phyloP scores from a whole-genome alignment of 2,888 invertebrate genomes.

The Agrypnus murinus region DNA sequence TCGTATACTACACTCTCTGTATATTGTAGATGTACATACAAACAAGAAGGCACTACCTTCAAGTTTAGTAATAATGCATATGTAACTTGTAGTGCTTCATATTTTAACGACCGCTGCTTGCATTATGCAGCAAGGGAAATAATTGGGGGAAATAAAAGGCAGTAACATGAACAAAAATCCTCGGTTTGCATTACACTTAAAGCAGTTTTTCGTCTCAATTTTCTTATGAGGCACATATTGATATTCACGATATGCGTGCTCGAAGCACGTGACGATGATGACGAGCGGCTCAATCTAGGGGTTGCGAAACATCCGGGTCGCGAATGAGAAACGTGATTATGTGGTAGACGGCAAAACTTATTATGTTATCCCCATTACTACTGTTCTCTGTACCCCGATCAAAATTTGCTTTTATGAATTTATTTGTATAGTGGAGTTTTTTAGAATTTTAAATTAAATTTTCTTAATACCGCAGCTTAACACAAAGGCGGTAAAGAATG shows the following conservation, averaged over 20 bases:
- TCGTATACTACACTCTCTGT: no score
- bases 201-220: constrained; percentile 47
- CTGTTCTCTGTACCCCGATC: constrained; percentile 15
- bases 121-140: constrained; percentile 56
- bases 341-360: constrained; percentile 43
- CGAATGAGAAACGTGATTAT: constrained; percentile 45
- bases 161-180: constrained; percentile 46
- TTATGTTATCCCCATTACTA: constrained; percentile 37
- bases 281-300: constrained; percentile 35
- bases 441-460: constrained; percentile 24
- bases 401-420: constrained; percentile 30
- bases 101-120: background rate
- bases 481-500: no score
- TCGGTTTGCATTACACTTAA: constrained; percentile 42
- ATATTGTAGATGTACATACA: background rate
- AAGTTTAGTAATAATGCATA: constrained; percentile 12
- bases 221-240: constrained; percentile 50
- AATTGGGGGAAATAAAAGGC: constrained; percentile 60
- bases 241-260: constrained; percentile 53
- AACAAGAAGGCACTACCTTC: background rate
- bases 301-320: constrained; percentile 34
- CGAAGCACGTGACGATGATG: constrained; percentile 51
- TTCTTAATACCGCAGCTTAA: no score
- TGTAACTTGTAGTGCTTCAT: background rate
- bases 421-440: constrained; percentile 10